Percentiles rank a stretch among this genome's conserved stretches.
Evolutionary conservation across 2,888 invertebrate genomes (phyloP).

Genomic region (Hyposoter dolosus): DNA sequence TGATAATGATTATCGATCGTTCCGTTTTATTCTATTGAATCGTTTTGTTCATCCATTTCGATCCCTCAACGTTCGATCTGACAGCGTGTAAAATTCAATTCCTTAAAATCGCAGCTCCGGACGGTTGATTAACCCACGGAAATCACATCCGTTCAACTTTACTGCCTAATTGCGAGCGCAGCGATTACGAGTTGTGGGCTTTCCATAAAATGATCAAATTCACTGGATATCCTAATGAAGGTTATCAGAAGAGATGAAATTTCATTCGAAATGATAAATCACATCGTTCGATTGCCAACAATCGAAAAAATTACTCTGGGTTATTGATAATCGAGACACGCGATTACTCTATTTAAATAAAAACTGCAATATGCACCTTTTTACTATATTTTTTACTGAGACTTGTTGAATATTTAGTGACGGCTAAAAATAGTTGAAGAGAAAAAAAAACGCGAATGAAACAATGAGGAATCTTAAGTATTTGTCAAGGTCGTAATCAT

Average conservation of each 20-base stretch:
- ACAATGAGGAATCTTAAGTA: background rate
- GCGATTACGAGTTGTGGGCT: background rate
- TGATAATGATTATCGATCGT: background rate
- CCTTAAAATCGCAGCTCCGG: background rate
- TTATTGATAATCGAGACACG: background rate
- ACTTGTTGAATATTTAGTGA: background rate
- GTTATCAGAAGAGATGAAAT: background rate
- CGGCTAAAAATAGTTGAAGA: background rate
- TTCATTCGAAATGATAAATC: background rate
- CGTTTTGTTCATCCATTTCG: background rate
- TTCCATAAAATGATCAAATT: background rate
- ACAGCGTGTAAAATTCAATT: background rate
- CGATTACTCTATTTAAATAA: no score
- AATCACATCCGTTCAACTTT: background rate
- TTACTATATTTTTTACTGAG: background rate
- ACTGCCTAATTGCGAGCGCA: background rate
- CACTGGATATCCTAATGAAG: background rate
- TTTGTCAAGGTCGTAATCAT: conserved; percentile 28
- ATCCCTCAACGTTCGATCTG: background rate
- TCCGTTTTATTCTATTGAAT: background rate
- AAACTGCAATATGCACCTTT: background rate
- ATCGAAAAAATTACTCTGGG: background rate
- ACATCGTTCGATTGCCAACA: background rate
- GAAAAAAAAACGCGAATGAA: background rate
- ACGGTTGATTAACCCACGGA: background rate